Evolutionary conservation across 1,140 invertebrate species (phyloP), one percentile per base, ranked within the genome.

Genomic region (Zophobas morio): DNA sequence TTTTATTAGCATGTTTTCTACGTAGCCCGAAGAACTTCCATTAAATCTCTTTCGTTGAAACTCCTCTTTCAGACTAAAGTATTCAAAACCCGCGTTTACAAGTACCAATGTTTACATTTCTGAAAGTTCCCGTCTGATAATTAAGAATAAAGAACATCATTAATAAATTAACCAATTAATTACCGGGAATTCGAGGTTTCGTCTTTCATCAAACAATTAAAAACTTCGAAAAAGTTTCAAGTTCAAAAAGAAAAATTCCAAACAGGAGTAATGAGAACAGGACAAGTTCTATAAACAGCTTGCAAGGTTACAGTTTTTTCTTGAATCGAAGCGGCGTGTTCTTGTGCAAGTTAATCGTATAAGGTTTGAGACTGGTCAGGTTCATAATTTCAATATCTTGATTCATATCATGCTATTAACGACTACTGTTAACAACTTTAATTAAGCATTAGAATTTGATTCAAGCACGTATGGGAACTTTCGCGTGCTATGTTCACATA

Each of bases 221-320:
- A 60, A 60, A 60, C 34, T 60, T 60, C n/a, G 1, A 60, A 60
- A 60, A 33, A 35, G 56, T 60, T 60, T 36, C 1, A 60, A 60
- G 37, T 36, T 60, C 37, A 60, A 60, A 60, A 4, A 60, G 3
- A 60, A 37, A 60, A 60, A 35, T 60, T 60, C 20, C 3, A 60
- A 60, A 36, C 35, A 60, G 34, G 20, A 8, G 8, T 60, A 37
- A 60, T 54, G 53, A 54, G 3, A 34, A 54, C 33, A 20, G 35
- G 2, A 32, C 6, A 6, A 51, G 49, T 20, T 51, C 49, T 54
- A 34, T 5, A 32, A 54, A 54, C 6, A 54, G 6, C 6, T 54
- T 33, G 20, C 32, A 5, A 32, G 53, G 6, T 34, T 54, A 54
- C 20, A 20, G 20, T 20, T 20, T 32, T 34, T 54, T 60, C 33